These are phyloP conservation scores for Microchirus variegatus DNA, from an alignment of 2,797 vertebrate species.

Conservation along the genomic window DNA sequence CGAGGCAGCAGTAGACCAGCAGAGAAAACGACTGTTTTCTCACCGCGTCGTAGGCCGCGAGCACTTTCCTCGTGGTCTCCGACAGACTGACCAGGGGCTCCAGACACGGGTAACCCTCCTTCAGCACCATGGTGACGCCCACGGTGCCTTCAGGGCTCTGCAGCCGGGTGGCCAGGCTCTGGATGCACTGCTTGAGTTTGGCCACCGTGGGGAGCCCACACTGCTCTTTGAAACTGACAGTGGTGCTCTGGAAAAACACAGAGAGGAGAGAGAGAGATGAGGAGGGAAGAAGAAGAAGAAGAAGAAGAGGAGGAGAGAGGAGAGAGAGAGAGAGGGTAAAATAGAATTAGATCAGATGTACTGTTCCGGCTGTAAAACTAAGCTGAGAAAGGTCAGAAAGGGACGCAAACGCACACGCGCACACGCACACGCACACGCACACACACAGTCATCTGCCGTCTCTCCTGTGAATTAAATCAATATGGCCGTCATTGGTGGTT, in stretches of 20 bases:
- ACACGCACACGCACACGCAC: slow-evolving; percentile 10
- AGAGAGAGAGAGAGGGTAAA: slow-evolving; percentile 4
- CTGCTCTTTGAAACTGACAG: slow-evolving; percentile 92
- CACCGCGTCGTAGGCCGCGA: slow-evolving; percentile 91
- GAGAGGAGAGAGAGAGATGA: neutral
- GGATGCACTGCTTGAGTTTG: slow-evolving; percentile 96
- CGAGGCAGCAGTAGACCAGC: too few relatives aligned
- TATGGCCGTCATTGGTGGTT: slow-evolving; percentile 39
- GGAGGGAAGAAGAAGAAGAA: neutral
- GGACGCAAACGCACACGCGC: slow-evolving; percentile 7
- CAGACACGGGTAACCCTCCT: slow-evolving; percentile 89
- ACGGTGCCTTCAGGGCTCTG: slow-evolving; percentile 84
- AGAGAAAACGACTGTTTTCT: slow-evolving; percentile 29
- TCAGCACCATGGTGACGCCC: slow-evolving; percentile 87
- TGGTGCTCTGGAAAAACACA: slow-evolving; percentile 86
- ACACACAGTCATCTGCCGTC: slow-evolving; percentile 16
- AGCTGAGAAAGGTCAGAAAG: slow-evolving; percentile 32
- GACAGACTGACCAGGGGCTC: slow-evolving; percentile 85
- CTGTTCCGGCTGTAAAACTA: slow-evolving; percentile 30
- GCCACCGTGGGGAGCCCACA: slow-evolving; percentile 94
- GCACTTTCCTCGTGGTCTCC: slow-evolving; percentile 89
- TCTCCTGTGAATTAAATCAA: slow-evolving; percentile 51
- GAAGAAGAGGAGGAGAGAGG: neutral
- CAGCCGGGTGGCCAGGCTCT: slow-evolving; percentile 90
- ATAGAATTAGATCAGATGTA: slow-evolving; percentile 34